Evolutionary conservation across 1,140 invertebrate species (phyloP), one percentile per base, ranked within the genome.

Genomic region (Scaptomyza hsui): DNA sequence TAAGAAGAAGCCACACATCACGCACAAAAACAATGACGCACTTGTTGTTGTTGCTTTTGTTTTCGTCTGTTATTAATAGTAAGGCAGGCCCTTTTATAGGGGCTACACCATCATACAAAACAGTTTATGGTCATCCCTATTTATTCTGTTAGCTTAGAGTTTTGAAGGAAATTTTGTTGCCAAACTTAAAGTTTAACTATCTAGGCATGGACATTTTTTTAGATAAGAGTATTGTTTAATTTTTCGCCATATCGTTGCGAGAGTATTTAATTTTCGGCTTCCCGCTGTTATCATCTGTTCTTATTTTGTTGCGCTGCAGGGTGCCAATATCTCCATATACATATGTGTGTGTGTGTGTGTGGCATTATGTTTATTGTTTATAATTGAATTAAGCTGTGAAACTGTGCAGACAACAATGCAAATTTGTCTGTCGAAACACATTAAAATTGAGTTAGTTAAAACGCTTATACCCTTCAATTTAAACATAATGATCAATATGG

Each of bases 301-400:
- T 47, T 19, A 37, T 44, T 37, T 16, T 51, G 35, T 35, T 42
- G 32, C 65, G 29, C 71, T 59, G 53, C 45, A 56, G 81, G 81
- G 64, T 77, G 81, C 73, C 73, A 85, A 86, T 85, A 77, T 86
- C 42, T 80, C 37, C 18, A 42, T 42, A 61, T 53, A 39, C 18
- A 29, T 60, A 51, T 51, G n/a, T 39, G 41, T 57, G 24, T 67
- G 52, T 49, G 45, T 55, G 59, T 39, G 53, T 41, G 32, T 49
- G 59, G 65, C 56, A 59, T 62, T 75, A 72, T 85, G 80, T 81
- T 85, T 86, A 86, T 86, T 85, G 77, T 85, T 85, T 85, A 81
- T 77, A 86, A 86, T 86, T 85, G 61, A 86, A 85, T 85, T 85
- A 86, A 70, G 81, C 81, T 29, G 62, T 81, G 82, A 86, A 80